phyloP scores from a whole-genome alignment of 1,140 invertebrate species.

The Nymphalis io region DNA sequence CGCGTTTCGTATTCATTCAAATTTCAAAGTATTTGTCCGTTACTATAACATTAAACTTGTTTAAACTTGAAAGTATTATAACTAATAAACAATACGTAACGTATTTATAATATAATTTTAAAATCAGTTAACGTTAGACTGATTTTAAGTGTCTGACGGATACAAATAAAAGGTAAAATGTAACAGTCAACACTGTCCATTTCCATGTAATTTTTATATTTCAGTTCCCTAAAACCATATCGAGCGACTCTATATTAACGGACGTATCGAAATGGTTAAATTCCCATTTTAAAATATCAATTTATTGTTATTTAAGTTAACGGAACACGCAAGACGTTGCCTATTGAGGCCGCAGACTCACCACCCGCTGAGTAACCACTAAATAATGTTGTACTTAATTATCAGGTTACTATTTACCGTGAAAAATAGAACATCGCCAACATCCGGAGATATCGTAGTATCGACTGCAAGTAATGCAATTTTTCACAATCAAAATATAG shows the following conservation, averaged over 20 bases:
- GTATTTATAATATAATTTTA: too few relatives aligned
- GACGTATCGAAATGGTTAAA: background rate
- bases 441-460: conserved; percentile 48
- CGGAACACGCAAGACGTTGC: conserved; percentile 57
- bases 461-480: conserved; percentile 58
- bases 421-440: conserved; percentile 61
- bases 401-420: conserved; percentile 65
- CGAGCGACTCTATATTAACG: background rate
- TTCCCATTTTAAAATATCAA: background rate
- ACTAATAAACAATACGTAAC: too few relatives aligned
- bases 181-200: too few relatives aligned
- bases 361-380: conserved; percentile 56
- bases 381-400: conserved; percentile 51
- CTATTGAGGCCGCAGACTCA: conserved; percentile 69
- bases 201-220: background rate
- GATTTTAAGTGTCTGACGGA: too few relatives aligned
- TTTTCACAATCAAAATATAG: conserved; percentile 71
- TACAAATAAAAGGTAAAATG: too few relatives aligned
- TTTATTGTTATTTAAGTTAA: conserved; percentile 50
- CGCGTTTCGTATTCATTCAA: background rate
- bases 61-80: too few relatives aligned
- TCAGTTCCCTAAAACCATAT: background rate
- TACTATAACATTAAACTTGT: too few relatives aligned
- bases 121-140: too few relatives aligned
- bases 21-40: conserved; percentile 14